Percentiles rank a stretch among this genome's conserved stretches.
Conservation (phyloP, 2,888 invertebrate species). For the Ophonus ardosiacus region DNA sequence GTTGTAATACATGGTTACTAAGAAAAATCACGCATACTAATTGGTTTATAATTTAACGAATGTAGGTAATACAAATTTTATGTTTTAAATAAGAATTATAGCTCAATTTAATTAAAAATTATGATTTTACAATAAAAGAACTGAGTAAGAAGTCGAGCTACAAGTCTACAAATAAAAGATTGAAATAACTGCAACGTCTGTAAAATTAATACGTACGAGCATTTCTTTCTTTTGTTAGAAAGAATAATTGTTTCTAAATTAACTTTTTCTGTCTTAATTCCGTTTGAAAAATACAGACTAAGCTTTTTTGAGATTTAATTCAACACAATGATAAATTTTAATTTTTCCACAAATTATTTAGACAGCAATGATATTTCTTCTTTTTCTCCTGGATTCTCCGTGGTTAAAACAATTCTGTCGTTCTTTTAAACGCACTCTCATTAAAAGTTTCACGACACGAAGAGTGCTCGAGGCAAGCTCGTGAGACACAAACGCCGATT, state of each 20-base stretch:
- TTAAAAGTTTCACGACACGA: slow-evolving; percentile 33
- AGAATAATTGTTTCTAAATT: not conserved
- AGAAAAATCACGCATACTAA: no score
- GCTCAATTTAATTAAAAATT: no score
- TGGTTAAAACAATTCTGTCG: slow-evolving; percentile 37
- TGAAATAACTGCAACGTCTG: not conserved
- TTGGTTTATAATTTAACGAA: no score
- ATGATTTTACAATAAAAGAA: no score
- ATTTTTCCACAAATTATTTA: slow-evolving; percentile 43
- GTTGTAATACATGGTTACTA: no score
- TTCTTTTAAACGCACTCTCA: slow-evolving; percentile 36
- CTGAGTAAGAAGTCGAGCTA: no score
- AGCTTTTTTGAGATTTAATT: slow-evolving; percentile 19
- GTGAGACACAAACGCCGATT: slow-evolving; percentile 1
- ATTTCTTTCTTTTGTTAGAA: not conserved
- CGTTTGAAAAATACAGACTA: not conserved
- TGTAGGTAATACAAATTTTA: no score
- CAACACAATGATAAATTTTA: slow-evolving; percentile 40
- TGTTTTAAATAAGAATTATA: no score
- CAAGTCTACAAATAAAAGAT: no score
- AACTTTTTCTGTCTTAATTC: slow-evolving; percentile 7
- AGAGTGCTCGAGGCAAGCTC: slow-evolving; percentile 11
- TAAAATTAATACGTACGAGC: not conserved
- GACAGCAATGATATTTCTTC: slow-evolving; percentile 33
- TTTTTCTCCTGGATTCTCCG: slow-evolving; percentile 15